These are phyloP conservation scores for Onthophagus taurus DNA, from an alignment of 1,140 invertebrate species.

Conservation along the genomic window DNA sequence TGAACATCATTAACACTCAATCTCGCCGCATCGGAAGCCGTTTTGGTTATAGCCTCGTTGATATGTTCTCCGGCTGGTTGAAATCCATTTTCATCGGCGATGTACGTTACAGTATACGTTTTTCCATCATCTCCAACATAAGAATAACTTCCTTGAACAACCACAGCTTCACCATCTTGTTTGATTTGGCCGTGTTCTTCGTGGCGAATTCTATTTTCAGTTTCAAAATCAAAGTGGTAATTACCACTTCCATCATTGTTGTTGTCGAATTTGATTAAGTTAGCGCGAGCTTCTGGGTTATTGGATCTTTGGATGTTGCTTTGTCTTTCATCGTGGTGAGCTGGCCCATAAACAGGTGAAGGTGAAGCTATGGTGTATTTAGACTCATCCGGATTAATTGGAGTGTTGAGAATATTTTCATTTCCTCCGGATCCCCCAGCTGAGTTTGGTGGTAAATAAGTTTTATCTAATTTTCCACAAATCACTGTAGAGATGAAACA, in stretches of 20 bases:
- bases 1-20: background rate
- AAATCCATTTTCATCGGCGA: slow-evolving; percentile 48
- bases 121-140: slow-evolving; percentile 48
- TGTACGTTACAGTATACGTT: slow-evolving; percentile 45
- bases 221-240: slow-evolving; percentile 43
- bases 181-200: slow-evolving; percentile 42
- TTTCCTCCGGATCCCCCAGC: background rate
- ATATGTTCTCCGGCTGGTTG: slow-evolving; percentile 39
- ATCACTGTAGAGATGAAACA: no score
- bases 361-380: slow-evolving; percentile 1
- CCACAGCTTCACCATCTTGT: slow-evolving; percentile 43
- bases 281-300: background rate
- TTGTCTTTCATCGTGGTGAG: background rate
- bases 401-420: background rate
- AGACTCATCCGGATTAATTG: background rate
- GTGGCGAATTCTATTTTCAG: slow-evolving; percentile 42
- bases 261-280: slow-evolving; percentile 40
- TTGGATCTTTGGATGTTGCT: background rate
- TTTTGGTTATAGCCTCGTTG: background rate
- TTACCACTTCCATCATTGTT: slow-evolving; percentile 44
- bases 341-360: slow-evolving; percentile 3
- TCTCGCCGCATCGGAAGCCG: slow-evolving; percentile 2
- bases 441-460: background rate
- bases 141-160: slow-evolving; percentile 51
- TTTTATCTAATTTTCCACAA: background rate